Evolutionary conservation across 2,797 vertebrate genomes (phyloP), one percentile per base, ranked within the genome.

Genomic region (Liasis olivaceus): DNA sequence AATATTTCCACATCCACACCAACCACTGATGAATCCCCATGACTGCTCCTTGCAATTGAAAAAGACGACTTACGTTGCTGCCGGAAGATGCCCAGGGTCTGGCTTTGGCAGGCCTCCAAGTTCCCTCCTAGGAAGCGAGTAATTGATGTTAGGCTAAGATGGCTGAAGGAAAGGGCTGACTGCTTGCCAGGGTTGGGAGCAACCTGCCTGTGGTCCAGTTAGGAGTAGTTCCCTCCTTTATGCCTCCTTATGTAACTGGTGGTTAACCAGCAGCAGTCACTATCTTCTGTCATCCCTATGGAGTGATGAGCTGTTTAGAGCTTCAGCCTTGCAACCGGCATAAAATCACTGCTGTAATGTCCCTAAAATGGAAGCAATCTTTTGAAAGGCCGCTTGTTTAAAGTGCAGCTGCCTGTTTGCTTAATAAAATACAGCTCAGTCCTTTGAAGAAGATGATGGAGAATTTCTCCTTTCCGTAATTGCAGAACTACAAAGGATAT

Each of bases 81-180:
- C 59, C 85, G 72, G 69, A 92, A 85, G 84, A 84, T 28, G 47
- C 84, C 58, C 47, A 90, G 56, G 64, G 36, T 87, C 66, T 87
- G 58, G 31, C 85, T 90, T 93, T 90, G 92, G 92, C 92, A 90
- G 89, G 77, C 66, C 92, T 87, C 92, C 92, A 87, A 90, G 92
- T 93, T 93, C 64, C 88, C 92, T 93, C 89, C 85, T 90, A 28
- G 64, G 92, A 93, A 90, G 42, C 89, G 8, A 87, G 84, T 87
- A 90, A 90, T 81, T 87, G 89, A 85, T 90, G 64, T 77, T 90
- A 87, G 84, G 85, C 89, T 90, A 89, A 90, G 89, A 87, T 87
- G 92, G 56, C 63, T 90, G 84, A 87, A 92, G 88, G 62, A 90
- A 90, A 47, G 81, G 63, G 89, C 36, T 89, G 81, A 51, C 63